These are phyloP conservation scores for Pseudomyrmex pallidus DNA, from an alignment of 1,140 invertebrate genomes.

Conservation along the genomic window DNA sequence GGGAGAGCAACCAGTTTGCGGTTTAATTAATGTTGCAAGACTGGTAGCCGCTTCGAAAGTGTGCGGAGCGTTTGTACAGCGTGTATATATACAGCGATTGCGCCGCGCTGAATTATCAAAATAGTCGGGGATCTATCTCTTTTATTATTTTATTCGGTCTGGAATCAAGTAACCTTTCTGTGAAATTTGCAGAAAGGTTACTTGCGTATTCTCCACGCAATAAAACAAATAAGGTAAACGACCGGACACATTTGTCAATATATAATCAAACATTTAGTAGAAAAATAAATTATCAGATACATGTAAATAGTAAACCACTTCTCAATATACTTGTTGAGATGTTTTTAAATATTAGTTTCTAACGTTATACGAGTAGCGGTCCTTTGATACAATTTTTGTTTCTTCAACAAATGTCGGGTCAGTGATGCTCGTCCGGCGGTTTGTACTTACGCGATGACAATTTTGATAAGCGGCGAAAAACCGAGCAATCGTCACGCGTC, in stretches of 20 bases:
- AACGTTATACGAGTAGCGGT: no score
- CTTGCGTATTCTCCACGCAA: no score
- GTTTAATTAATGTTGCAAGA: constrained; percentile 72
- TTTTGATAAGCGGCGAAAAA: neutral
- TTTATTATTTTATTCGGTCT: neutral
- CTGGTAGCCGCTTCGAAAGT: constrained; percentile 57
- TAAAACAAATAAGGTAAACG: no score
- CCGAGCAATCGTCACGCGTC: neutral
- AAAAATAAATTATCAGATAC: no score
- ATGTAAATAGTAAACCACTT: no score
- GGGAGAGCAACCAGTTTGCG: constrained; percentile 67
- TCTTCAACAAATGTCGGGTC: no score
- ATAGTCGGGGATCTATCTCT: neutral
- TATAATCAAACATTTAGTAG: no score
- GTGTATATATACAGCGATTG: constrained; percentile 28
- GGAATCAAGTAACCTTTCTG: neutral
- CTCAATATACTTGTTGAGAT: no score
- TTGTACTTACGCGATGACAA: neutral
- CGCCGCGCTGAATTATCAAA: constrained; percentile 10
- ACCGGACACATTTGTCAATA: no score
- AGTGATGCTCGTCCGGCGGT: no score
- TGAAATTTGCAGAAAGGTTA: neutral
- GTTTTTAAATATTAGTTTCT: no score
- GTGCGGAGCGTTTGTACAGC: constrained; percentile 9
- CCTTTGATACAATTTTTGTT: no score